Conservation (phyloP, 1,140 invertebrate genomes). For the Diuraphis noxia region DNA sequence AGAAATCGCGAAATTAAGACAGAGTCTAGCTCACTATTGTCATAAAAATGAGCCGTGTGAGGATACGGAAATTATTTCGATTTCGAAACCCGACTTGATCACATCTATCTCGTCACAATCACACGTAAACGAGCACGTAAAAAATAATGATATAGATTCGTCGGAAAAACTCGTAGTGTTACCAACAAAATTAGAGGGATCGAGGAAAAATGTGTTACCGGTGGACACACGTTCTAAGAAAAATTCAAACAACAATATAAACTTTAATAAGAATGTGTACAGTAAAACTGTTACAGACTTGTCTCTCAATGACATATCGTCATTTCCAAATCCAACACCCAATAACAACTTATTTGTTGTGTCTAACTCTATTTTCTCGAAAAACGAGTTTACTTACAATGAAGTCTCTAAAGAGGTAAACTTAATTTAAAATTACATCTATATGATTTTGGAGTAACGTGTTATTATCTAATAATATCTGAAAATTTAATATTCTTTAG, state of each 20-base stretch:
- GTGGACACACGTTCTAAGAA: not conserved
- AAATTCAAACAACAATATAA: slow-evolving; percentile 36
- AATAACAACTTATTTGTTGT: slow-evolving; percentile 50
- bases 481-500: too few species aligned
- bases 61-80: not conserved
- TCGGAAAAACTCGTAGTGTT: not conserved
- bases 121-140: not conserved
- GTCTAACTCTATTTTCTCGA: slow-evolving; percentile 45
- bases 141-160: not conserved
- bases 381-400: slow-evolving; percentile 38
- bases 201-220: slow-evolving; percentile 3
- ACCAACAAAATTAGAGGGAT: not conserved
- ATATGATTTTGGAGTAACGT: not conserved
- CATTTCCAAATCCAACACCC: slow-evolving; percentile 44
- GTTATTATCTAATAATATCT: too few species aligned
- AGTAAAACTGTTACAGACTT: slow-evolving; percentile 46
- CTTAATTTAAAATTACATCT: not conserved
- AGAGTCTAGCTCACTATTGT: slow-evolving; percentile 57
- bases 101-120: slow-evolving; percentile 55
- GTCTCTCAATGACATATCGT: slow-evolving; percentile 45
- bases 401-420: slow-evolving; percentile 40
- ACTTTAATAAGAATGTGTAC: slow-evolving; percentile 48
- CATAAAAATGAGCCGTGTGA: not conserved
- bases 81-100: slow-evolving; percentile 58
- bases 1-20: slow-evolving; percentile 69